phyloP scores from a whole-genome alignment of 1,140 invertebrate genomes.

The Halictus rubicundus region DNA sequence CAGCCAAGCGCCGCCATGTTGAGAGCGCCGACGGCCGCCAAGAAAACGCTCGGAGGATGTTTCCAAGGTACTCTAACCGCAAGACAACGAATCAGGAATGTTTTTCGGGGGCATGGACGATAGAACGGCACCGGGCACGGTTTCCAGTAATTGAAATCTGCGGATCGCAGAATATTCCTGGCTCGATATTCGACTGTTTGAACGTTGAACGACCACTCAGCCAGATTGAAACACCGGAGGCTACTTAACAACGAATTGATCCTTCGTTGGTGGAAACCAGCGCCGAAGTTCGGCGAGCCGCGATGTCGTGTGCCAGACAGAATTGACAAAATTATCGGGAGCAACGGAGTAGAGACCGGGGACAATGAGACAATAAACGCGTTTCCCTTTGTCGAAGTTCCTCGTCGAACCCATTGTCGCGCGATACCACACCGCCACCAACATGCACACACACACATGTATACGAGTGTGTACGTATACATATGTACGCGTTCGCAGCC shows the following conservation, averaged over 20 bases:
- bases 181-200: neutral
- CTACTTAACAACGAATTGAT: constrained; percentile 15
- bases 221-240: neutral
- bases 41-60: too few species aligned
- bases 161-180: neutral
- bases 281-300: constrained; percentile 2
- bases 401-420: constrained; percentile 44
- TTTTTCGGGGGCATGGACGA: too few species aligned
- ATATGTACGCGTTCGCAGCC: neutral
- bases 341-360: constrained; percentile 39
- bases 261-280: neutral
- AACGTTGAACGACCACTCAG: neutral
- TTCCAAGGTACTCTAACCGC: too few species aligned
- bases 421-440: constrained; percentile 4
- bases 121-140: neutral
- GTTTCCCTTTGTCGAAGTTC: constrained; percentile 57
- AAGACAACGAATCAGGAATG: too few species aligned
- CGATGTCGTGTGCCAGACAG: constrained; percentile 23
- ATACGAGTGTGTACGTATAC: neutral
- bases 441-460: neutral
- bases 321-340: constrained; percentile 60
- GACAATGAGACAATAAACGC: constrained; percentile 55
- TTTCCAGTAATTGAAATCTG: too few species aligned
- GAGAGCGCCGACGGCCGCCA: too few species aligned
- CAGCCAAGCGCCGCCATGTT: too few species aligned